A percentile compares a stretch with the other conserved stretches of the same genome.
These are phyloP conservation scores for Boloria euphrosyne DNA, from an alignment of 2,888 invertebrate genomes.

Conservation along the genomic window DNA sequence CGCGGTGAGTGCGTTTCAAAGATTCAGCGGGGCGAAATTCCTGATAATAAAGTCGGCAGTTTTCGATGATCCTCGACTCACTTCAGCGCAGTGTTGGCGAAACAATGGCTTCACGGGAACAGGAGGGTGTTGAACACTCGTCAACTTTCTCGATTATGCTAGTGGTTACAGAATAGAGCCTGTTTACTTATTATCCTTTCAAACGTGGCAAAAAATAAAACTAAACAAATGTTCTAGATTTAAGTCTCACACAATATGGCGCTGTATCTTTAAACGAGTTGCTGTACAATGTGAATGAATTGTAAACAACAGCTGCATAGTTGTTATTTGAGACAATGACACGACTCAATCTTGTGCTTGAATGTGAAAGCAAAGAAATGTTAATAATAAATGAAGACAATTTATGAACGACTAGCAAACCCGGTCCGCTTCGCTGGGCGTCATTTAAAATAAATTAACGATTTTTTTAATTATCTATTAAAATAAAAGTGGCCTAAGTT, in stretches of 20 bases:
- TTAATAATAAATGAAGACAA: background rate
- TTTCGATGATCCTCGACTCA: slow-evolving; percentile 59
- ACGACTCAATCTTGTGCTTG: slow-evolving; percentile 21
- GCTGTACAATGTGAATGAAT: slow-evolving; percentile 33
- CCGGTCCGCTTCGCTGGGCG: no score
- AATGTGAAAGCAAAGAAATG: slow-evolving; percentile 11
- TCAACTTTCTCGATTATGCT: slow-evolving; percentile 27
- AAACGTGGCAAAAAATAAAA: slow-evolving; percentile 11
- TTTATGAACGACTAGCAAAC: no score
- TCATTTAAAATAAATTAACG: no score
- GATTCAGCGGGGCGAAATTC: slow-evolving; percentile 35
- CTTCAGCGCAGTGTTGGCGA: slow-evolving; percentile 61
- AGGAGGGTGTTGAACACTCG: slow-evolving; percentile 26
- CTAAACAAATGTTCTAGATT: slow-evolving; percentile 1
- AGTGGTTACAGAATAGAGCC: slow-evolving; percentile 19
- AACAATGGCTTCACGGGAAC: slow-evolving; percentile 53
- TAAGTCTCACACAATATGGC: slow-evolving; percentile 16
- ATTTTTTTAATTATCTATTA: no score
- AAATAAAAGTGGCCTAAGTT: no score
- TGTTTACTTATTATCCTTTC: slow-evolving; percentile 24
- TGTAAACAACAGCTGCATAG: slow-evolving; percentile 25
- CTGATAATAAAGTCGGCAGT: slow-evolving; percentile 44
- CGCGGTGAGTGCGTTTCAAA: slow-evolving; percentile 32
- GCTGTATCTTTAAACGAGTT: slow-evolving; percentile 33
- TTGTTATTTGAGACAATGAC: slow-evolving; percentile 33